phyloP scores from a whole-genome alignment of 2,797 vertebrate genomes.

The Chloroceryle inda region DNA sequence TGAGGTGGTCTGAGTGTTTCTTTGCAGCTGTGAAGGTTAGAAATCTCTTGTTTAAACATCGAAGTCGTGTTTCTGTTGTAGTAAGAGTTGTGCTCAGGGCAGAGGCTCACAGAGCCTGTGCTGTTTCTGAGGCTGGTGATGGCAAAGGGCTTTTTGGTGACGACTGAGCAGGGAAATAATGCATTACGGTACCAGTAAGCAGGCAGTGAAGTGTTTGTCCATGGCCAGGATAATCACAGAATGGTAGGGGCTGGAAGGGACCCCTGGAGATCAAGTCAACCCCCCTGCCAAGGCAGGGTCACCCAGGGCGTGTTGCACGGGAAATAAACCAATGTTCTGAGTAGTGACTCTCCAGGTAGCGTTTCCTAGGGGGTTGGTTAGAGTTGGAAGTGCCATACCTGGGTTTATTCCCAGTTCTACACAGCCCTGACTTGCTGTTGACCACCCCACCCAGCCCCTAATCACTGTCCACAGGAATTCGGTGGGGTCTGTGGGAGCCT shows the following conservation, averaged over 20 bases:
- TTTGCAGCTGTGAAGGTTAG: neutral
- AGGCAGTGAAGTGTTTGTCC: neutral
- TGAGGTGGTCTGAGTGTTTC: neutral
- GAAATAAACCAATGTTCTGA: accelerated
- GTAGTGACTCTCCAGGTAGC: neutral
- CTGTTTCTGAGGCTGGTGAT: neutral
- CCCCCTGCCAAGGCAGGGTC: no score
- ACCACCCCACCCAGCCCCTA: neutral
- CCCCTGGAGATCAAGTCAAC: no score
- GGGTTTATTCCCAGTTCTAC: neutral
- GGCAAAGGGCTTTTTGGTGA: neutral
- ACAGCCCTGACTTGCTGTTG: neutral
- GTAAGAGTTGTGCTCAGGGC: neutral
- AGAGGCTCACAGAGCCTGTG: neutral
- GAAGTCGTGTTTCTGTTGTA: neutral
- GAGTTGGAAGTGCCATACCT: neutral
- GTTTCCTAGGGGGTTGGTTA: neutral
- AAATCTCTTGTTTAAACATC: neutral
- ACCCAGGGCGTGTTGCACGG: no score
- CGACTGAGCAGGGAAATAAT: neutral
- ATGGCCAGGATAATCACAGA: neutral
- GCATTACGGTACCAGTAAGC: neutral
- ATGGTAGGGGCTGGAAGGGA: no score
- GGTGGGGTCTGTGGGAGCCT: neutral
- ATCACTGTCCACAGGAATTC: neutral